These are phyloP conservation scores for Sminthopsis crassicaudata DNA, from an alignment of 2,113 vertebrate species.

Conservation along the genomic window DNA sequence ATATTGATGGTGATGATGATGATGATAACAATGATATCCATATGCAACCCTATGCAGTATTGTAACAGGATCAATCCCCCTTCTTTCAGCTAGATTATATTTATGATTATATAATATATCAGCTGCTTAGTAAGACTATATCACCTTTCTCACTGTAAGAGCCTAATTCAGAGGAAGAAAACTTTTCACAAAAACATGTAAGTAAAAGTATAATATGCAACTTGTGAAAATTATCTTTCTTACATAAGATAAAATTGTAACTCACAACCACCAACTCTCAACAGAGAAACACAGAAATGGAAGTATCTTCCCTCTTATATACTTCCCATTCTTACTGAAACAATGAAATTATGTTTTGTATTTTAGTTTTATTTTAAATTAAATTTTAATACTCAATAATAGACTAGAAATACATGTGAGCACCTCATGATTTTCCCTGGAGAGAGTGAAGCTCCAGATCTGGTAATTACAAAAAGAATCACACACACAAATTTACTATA, in stretches of 20 bases:
- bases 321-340: background rate
- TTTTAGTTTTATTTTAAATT: background rate
- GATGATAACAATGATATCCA: background rate
- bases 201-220: background rate
- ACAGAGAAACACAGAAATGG: background rate
- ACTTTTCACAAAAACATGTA: background rate
- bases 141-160: background rate
- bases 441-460: background rate
- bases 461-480: background rate
- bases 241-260: background rate
- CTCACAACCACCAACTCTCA: background rate
- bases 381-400: background rate
- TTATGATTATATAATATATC: background rate
- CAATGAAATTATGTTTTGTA: background rate
- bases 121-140: no score
- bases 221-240: background rate
- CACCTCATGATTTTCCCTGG: background rate
- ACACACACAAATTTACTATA: background rate
- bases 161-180: background rate
- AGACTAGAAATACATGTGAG: background rate
- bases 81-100: background rate
- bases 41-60: background rate
- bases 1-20: background rate
- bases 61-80: background rate
- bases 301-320: background rate